Percentiles rank a stretch among this genome's conserved stretches.
phyloP scores from a whole-genome alignment of 1,140 invertebrate species.

The Rhyzopertha dominica region DNA sequence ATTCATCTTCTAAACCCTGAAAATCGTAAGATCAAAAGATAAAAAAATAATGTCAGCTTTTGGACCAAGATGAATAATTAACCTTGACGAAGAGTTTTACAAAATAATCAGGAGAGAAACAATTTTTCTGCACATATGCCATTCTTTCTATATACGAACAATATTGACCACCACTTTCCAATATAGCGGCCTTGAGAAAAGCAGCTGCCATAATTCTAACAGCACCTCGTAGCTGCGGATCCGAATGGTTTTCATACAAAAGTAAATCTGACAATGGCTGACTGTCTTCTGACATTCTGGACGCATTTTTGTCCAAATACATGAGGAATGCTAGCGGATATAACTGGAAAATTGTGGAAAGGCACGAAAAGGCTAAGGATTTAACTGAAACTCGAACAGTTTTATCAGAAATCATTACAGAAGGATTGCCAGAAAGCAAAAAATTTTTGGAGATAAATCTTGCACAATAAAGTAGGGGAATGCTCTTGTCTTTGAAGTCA shows the following conservation, averaged over 20 bases:
- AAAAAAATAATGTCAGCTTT: background rate
- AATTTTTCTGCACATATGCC: conserved; percentile 34
- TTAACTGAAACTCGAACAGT: conserved; percentile 78
- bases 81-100: conserved; percentile 23
- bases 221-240: conserved; percentile 78
- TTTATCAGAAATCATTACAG: conserved; percentile 59
- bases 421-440: conserved; percentile 62
- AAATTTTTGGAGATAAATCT: conserved; percentile 71
- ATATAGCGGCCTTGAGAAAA: conserved; percentile 60
- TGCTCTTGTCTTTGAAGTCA: conserved; percentile 57
- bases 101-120: conserved; percentile 10
- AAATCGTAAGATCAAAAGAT: conserved; percentile 9
- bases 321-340: conserved; percentile 65
- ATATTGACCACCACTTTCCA: conserved; percentile 55
- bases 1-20: conserved; percentile 64
- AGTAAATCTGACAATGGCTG: conserved; percentile 65
- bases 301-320: conserved; percentile 53
- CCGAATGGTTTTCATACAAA: conserved; percentile 64
- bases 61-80: conserved; percentile 8
- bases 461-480: conserved; percentile 68
- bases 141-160: conserved; percentile 45
- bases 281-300: background rate
- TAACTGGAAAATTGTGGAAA: conserved; percentile 63
- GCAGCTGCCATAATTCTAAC: conserved; percentile 61
- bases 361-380: conserved; percentile 69